Evolutionary conservation across 2,888 invertebrate genomes (phyloP).

Genomic region (Philereme transversata): DNA sequence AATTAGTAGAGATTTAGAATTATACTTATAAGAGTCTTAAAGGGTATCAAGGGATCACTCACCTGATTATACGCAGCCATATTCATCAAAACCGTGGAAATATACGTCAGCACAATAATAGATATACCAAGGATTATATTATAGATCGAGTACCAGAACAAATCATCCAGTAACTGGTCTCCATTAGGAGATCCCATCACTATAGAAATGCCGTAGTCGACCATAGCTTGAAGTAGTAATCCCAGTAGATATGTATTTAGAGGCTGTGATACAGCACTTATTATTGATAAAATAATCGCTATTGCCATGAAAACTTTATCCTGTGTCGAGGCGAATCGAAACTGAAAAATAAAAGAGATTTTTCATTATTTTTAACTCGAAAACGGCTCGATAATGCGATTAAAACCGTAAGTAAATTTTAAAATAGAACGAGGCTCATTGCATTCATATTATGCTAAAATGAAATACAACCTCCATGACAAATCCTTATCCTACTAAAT

Average conservation of each 20-base stretch:
- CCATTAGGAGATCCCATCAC: slow-evolving; percentile 47
- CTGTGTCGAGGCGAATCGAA: slow-evolving; percentile 84
- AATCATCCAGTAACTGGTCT: slow-evolving; percentile 74
- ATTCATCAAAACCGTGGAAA: slow-evolving; percentile 87
- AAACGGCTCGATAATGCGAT: too few relatives aligned
- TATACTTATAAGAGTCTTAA: too few relatives aligned
- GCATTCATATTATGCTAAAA: too few relatives aligned
- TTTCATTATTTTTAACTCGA: too few relatives aligned
- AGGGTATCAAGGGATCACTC: slow-evolving; percentile 20
- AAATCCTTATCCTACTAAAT: too few relatives aligned
- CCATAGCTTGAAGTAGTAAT: slow-evolving; percentile 85
- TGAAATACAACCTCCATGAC: too few relatives aligned
- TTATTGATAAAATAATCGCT: slow-evolving; percentile 82
- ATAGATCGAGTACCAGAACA: slow-evolving; percentile 84
- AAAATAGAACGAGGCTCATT: too few relatives aligned
- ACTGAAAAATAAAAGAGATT: slow-evolving; percentile 69
- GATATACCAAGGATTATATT: slow-evolving; percentile 85
- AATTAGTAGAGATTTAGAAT: too few relatives aligned
- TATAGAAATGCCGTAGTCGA: slow-evolving; percentile 70
- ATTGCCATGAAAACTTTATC: slow-evolving; percentile 84
- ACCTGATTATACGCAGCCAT: slow-evolving; percentile 89
- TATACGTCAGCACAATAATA: slow-evolving; percentile 85
- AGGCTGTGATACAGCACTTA: slow-evolving; percentile 86
- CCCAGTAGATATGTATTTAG: slow-evolving; percentile 88
- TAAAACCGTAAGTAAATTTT: too few relatives aligned